Conservation (phyloP, 2,888 invertebrate genomes). For the Zhuqinia jingwanae region DNA sequence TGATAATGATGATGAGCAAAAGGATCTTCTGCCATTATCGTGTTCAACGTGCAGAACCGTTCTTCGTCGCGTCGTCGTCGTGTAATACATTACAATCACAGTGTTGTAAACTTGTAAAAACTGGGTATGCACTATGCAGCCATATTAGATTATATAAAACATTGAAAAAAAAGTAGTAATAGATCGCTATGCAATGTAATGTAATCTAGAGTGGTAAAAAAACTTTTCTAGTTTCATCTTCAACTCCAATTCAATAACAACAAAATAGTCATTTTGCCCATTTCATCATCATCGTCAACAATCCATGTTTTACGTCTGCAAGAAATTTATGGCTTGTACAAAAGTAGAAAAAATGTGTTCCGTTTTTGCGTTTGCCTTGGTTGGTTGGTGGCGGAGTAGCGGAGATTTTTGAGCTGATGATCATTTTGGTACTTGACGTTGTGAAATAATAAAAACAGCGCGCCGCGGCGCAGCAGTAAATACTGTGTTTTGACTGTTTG, state of each 20-base stretch:
- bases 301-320: constrained; percentile 52
- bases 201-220: background rate
- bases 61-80: constrained; percentile 13
- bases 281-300: constrained; percentile 10
- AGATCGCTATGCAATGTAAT: background rate
- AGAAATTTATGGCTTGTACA: constrained; percentile 51
- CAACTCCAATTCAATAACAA: constrained; percentile 1
- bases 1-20: constrained; percentile 20
- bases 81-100: background rate
- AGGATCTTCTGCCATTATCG: constrained; percentile 33
- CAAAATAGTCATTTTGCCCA: constrained; percentile 23
- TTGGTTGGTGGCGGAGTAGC: background rate
- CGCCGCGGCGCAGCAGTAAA: background rate
- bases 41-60: constrained; percentile 46
- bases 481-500: too few relatives aligned
- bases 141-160: constrained; percentile 16
- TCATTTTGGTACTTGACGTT: constrained; percentile 34
- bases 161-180: background rate
- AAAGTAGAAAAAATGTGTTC: constrained; percentile 18
- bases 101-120: background rate
- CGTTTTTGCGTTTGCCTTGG: constrained; percentile 26
- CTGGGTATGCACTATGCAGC: constrained; percentile 37
- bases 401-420: too few relatives aligned
- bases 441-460: constrained; percentile 4
- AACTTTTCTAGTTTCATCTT: constrained; percentile 33